phyloP scores from a whole-genome alignment of 2,888 invertebrate genomes.

The Matsumyia berberina region DNA sequence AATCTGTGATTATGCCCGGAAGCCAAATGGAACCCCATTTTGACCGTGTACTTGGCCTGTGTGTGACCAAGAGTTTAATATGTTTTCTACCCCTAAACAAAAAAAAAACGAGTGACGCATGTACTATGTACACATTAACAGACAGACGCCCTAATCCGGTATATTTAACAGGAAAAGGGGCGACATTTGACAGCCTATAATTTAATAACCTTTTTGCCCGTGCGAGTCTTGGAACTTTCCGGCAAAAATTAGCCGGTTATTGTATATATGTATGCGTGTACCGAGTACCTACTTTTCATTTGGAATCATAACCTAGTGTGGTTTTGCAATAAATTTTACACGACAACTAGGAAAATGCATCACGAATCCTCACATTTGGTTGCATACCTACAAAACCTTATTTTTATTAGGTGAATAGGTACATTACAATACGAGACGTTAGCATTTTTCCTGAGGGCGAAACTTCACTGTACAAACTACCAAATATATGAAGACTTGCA shows the following conservation, averaged over 20 bases:
- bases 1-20: not conserved
- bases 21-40: not conserved
- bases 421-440: no score
- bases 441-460: no score
- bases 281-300: not conserved
- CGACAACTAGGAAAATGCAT: no score
- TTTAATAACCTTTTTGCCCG: conserved; percentile 21
- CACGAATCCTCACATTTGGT: no score
- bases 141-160: conserved; percentile 45
- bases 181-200: conserved; percentile 48
- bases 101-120: not conserved
- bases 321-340: not conserved
- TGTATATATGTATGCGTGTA: not conserved
- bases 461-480: no score
- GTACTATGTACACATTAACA: conserved; percentile 5
- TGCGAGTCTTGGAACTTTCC: not conserved
- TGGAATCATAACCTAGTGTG: not conserved
- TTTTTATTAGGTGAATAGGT: no score
- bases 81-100: conserved; percentile 6
- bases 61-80: conserved; percentile 20
- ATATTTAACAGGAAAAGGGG: conserved; percentile 30
- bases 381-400: no score
- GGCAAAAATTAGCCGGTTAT: not conserved
- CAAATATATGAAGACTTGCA: no score
- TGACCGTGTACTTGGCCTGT: not conserved